Evolutionary conservation across 1,140 invertebrate species (phyloP).

Genomic region (Cydia fagiglandana): DNA sequence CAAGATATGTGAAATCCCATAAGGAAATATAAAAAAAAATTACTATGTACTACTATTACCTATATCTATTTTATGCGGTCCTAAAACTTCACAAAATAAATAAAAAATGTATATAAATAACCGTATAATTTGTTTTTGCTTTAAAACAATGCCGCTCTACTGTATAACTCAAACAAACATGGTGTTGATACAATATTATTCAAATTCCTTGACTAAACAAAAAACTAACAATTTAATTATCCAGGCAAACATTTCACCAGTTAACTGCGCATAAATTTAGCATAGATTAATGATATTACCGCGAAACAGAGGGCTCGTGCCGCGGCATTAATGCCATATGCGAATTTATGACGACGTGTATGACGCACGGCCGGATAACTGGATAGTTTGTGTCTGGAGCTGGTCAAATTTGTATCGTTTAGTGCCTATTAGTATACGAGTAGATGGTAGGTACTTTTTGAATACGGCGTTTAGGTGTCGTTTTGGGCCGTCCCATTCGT

Average conservation of each 20-base stretch:
- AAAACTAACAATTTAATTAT: conserved; percentile 32
- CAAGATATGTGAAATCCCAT: too few species aligned
- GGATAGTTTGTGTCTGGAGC: background rate
- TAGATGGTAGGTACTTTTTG: background rate
- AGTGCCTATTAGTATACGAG: background rate
- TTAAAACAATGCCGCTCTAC: background rate
- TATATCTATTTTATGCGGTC: background rate
- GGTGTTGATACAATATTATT: conserved; percentile 10
- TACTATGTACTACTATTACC: too few species aligned
- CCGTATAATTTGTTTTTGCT: background rate
- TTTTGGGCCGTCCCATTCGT: too few species aligned
- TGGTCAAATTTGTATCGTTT: background rate
- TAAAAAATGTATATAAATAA: too few species aligned
- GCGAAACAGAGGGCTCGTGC: conserved; percentile 45
- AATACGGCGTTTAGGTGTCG: too few species aligned
- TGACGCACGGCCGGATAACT: conserved; percentile 18
- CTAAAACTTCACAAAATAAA: background rate
- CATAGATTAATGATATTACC: conserved; percentile 64
- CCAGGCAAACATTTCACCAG: conserved; percentile 45
- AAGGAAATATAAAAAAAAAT: too few species aligned
- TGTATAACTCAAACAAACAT: background rate
- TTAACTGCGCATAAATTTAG: conserved; percentile 64
- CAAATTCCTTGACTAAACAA: conserved; percentile 26
- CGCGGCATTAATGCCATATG: conserved; percentile 54
- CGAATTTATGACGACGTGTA: conserved; percentile 50